A percentile compares a stretch with the other conserved stretches of the same genome.
Evolutionary conservation across 2,797 vertebrate species (phyloP).

Genomic region (Octomys mimax): DNA sequence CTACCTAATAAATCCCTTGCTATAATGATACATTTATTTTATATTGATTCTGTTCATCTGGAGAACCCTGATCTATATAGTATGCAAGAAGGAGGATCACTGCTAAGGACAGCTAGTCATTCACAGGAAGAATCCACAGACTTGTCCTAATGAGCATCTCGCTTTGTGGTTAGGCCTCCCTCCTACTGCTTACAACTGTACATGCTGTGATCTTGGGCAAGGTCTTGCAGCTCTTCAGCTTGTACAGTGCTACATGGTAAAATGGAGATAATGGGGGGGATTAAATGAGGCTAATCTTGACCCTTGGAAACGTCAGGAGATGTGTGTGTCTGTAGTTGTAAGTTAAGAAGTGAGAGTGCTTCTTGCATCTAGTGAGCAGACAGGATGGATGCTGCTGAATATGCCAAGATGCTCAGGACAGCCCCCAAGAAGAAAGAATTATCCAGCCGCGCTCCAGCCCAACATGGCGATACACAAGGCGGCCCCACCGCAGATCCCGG

Average conservation of each 20-base stretch:
- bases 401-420: neutral
- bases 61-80: neutral
- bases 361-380: neutral
- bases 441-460: no score
- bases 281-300: neutral
- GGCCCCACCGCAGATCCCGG: no score
- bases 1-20: neutral
- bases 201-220: neutral
- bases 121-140: neutral
- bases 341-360: neutral
- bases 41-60: neutral
- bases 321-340: neutral
- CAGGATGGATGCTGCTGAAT: neutral
- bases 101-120: neutral
- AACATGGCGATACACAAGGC: no score
- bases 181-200: neutral
- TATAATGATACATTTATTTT: neutral
- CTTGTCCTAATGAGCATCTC: neutral
- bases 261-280: neutral
- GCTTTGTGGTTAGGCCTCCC: neutral
- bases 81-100: neutral
- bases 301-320: neutral
- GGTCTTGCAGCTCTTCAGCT: neutral
- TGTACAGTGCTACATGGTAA: neutral
- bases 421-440: neutral